phyloP scores from a whole-genome alignment of 2,888 invertebrate genomes.

The Drosophila flavopinicola region DNA sequence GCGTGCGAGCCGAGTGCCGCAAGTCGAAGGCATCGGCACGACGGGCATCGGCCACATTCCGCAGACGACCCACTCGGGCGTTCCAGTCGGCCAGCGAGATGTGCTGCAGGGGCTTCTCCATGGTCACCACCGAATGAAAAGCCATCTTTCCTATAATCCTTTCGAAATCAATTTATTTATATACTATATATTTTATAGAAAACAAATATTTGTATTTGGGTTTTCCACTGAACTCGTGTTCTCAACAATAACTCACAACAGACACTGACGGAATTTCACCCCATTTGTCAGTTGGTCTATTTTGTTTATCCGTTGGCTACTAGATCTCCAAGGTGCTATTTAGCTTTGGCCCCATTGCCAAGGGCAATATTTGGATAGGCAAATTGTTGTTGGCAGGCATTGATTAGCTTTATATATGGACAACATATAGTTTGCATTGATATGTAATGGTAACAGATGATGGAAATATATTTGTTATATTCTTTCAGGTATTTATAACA shows the following conservation, averaged over 20 bases:
- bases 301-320: slow-evolving; percentile 37
- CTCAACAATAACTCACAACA: slow-evolving; percentile 24
- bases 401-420: background rate
- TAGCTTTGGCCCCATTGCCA: background rate
- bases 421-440: too few relatives aligned
- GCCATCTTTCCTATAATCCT: slow-evolving; percentile 64
- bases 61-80: slow-evolving; percentile 88
- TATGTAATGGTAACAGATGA: too few relatives aligned
- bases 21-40: slow-evolving; percentile 89
- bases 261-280: slow-evolving; percentile 15
- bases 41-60: slow-evolving; percentile 89
- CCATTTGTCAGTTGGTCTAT: too few relatives aligned
- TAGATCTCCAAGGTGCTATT: slow-evolving; percentile 50
- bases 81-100: slow-evolving; percentile 92
- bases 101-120: slow-evolving; percentile 90
- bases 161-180: background rate
- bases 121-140: slow-evolving; percentile 85
- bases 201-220: background rate
- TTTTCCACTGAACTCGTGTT: slow-evolving; percentile 15
- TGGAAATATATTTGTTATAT: too few relatives aligned
- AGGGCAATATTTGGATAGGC: background rate
- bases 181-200: slow-evolving; percentile 1
- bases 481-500: too few relatives aligned
- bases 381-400: slow-evolving; percentile 3
- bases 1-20: slow-evolving; percentile 89